Conservation (phyloP, 2,888 invertebrate genomes). For the Epistrophe grossulariae region DNA sequence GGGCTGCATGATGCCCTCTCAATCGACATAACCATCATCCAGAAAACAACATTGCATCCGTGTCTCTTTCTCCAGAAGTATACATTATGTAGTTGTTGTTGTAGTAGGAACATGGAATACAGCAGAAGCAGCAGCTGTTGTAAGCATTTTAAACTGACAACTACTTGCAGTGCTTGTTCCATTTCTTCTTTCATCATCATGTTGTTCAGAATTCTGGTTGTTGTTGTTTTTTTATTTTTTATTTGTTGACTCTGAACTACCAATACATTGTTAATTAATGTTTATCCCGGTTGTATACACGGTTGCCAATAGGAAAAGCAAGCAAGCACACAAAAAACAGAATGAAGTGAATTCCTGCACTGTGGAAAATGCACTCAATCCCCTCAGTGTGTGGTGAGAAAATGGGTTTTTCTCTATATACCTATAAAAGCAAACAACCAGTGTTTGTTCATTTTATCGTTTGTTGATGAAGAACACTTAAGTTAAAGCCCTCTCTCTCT, state of each 20-base stretch:
- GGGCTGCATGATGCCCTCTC: conserved; percentile 52
- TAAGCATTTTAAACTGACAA: conserved; percentile 59
- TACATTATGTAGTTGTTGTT: background rate
- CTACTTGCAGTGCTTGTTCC: conserved; percentile 53
- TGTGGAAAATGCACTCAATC: conserved; percentile 33
- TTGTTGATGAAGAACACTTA: conserved; percentile 62
- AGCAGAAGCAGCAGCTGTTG: conserved; percentile 53
- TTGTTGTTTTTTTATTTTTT: conserved; percentile 7
- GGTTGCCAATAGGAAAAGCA: conserved; percentile 66
- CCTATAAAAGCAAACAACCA: conserved; percentile 42
- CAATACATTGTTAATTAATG: conserved; percentile 73
- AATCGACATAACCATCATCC: conserved; percentile 44
- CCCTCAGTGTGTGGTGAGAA: conserved; percentile 20
- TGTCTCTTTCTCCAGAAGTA: conserved; percentile 34
- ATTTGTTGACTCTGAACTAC: conserved; percentile 39
- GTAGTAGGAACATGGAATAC: background rate
- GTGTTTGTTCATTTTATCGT: conserved; percentile 68
- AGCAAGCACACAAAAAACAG: conserved; percentile 25
- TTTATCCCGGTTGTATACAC: conserved; percentile 50
- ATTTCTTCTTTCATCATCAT: conserved; percentile 53
- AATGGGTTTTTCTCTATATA: conserved; percentile 1
- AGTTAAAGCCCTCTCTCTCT: conserved; percentile 5
- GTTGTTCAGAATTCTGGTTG: background rate
- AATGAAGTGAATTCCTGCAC: conserved; percentile 21
- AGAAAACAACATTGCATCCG: conserved; percentile 42